Evolutionary conservation across 2,888 invertebrate genomes (phyloP).

Genomic region (Leptinotarsa rubiginosa): DNA sequence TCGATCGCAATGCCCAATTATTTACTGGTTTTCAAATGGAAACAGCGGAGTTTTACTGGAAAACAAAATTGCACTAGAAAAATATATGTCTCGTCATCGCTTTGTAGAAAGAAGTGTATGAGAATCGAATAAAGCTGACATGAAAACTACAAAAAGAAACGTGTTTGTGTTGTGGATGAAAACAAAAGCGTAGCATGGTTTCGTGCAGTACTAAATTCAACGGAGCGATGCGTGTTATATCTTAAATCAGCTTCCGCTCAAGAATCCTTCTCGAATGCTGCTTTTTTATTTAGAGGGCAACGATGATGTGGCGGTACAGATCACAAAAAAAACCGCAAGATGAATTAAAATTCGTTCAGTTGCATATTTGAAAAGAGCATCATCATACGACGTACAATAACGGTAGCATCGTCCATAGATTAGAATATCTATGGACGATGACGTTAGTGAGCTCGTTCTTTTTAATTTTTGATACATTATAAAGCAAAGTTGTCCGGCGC

Average conservation of each 20-base stretch:
- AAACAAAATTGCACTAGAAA: not conserved
- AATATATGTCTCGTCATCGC: not conserved
- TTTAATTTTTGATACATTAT: no score
- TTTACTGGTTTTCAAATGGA: not conserved
- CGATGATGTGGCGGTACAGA: no score
- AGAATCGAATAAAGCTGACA: not conserved
- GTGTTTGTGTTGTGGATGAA: not conserved
- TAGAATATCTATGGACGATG: no score
- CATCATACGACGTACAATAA: no score
- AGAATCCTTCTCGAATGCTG: not conserved
- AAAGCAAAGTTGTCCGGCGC: no score
- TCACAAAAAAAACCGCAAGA: no score
- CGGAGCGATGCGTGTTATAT: not conserved
- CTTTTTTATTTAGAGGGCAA: not conserved
- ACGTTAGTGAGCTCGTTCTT: no score
- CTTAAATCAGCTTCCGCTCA: not conserved
- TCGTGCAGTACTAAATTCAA: not conserved
- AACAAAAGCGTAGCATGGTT: not conserved
- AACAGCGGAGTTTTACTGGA: not conserved
- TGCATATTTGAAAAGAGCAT: no score
- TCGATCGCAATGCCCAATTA: not conserved
- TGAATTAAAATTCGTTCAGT: no score
- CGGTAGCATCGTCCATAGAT: no score
- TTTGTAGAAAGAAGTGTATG: slow-evolving; percentile 1
- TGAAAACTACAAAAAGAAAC: not conserved